Conservation (phyloP, 2,797 vertebrate species). For the Mallotus villosus region DNA sequence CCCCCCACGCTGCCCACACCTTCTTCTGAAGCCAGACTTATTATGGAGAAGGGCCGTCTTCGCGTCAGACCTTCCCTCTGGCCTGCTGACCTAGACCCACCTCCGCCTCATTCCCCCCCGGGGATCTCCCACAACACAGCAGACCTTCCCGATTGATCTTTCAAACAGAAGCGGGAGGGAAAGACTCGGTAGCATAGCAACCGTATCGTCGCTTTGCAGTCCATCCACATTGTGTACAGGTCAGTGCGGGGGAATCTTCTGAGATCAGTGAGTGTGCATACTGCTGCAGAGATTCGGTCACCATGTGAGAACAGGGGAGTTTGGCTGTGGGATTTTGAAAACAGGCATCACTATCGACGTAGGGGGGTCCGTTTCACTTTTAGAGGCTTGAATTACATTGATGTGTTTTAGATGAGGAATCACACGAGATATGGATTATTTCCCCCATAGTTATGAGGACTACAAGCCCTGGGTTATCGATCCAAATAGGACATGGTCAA, state of each 20-base stretch:
- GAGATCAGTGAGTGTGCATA: conserved; percentile 21
- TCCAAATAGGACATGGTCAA: too few species aligned
- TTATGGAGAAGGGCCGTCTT: conserved; percentile 61
- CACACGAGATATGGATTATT: too few species aligned
- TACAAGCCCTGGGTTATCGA: too few species aligned
- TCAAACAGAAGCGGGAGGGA: conserved; percentile 67
- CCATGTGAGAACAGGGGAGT: not conserved
- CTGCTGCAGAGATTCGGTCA: not conserved
- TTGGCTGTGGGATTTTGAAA: too few species aligned
- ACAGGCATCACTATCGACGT: too few species aligned
- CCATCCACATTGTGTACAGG: conserved; percentile 40
- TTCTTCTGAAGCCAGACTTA: conserved; percentile 47
- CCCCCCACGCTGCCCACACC: conserved; percentile 70
- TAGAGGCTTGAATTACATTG: too few species aligned
- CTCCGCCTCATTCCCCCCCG: conserved; percentile 43
- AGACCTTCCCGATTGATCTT: conserved; percentile 69
- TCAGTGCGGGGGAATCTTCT: conserved; percentile 20
- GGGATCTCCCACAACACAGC: conserved; percentile 55
- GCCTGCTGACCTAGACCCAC: conserved; percentile 65
- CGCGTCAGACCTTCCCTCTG: conserved; percentile 57
- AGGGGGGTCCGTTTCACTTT: too few species aligned
- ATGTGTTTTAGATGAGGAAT: too few species aligned
- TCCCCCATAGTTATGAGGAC: too few species aligned
- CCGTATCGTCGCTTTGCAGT: conserved; percentile 55
- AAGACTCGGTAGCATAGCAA: conserved; percentile 65